Evolutionary conservation across 2,113 vertebrate genomes (phyloP).

Genomic region (Spea bombifrons): DNA sequence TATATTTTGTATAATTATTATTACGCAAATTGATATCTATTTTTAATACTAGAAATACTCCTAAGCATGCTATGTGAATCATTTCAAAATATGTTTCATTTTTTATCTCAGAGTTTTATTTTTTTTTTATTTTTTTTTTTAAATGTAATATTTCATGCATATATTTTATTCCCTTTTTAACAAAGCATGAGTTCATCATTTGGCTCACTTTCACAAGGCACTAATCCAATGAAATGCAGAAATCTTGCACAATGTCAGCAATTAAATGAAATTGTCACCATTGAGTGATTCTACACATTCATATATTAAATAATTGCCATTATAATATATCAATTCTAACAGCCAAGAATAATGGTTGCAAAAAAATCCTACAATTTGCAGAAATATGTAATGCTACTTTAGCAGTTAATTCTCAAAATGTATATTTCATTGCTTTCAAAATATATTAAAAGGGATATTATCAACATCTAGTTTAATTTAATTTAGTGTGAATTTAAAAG

Average conservation of each 20-base stretch:
- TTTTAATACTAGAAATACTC: too few species aligned
- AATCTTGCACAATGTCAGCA: neutral
- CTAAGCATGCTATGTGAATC: too few species aligned
- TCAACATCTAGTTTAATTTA: too few species aligned
- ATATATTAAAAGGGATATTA: too few species aligned
- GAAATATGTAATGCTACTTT: neutral
- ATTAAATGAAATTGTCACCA: neutral
- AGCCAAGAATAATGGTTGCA: neutral
- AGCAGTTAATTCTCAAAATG: neutral
- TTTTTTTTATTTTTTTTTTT: neutral
- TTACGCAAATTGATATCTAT: too few species aligned
- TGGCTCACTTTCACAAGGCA: neutral
- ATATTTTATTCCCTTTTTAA: neutral
- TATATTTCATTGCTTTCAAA: too few species aligned
- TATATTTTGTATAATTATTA: too few species aligned
- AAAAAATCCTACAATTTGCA: neutral
- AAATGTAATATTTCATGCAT: neutral
- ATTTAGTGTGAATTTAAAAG: too few species aligned
- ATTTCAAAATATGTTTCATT: neutral
- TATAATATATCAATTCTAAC: neutral
- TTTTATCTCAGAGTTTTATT: neutral
- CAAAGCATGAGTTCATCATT: slow-evolving; percentile 3
- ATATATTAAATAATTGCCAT: neutral
- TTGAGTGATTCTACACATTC: neutral
- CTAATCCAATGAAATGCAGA: neutral